Evolutionary conservation across 2,888 invertebrate genomes (phyloP), one percentile per base, ranked within the genome.

Genomic region (Tetrapedia diversipes): DNA sequence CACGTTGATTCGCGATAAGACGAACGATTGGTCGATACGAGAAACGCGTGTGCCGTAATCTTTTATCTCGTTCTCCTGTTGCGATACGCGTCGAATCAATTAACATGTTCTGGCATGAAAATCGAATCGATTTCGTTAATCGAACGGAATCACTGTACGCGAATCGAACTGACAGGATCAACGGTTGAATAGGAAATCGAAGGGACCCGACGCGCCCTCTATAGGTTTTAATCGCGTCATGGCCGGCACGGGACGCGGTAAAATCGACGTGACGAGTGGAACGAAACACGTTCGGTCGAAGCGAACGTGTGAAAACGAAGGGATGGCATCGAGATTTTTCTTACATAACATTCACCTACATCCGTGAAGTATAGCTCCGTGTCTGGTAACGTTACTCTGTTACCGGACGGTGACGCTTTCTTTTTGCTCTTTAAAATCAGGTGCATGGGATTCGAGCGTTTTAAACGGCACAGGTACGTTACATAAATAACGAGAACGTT

Each of bases 51-150:
- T 22, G 16, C 10, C 34, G 57, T 29, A 47, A 66, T 10, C 11
- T 37, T 32, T 1, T 19, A 10, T 69, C 49, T 41, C 59, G 10
- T 29, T 29, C n/a, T 49, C 14, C 60, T 14, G 27, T 41, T 41
- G n/a, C 37, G 57, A 51, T 8, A 19, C 22, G 1, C n/a, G 16
- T 66, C 29, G 41, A 57, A 49, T 56, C 66, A 66, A 75, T 75
- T 51, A 69, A 43, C 74, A 34, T 19, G 64, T 43, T 11, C 24
- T 7, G 10, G 41, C 14, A 27, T 34, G 34, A 63, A 73, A 81
- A 81, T 79, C 70, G 73, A 77, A 56, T 8, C 45, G 64, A 70
- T 69, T 59, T 67, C 56, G 41, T 4, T 24, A 41, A 68, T 29
- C 41, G 41, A 32, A 16, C 41, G 41, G 27, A 16, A 6, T 16